Percentiles rank a stretch among this genome's conserved stretches.
Conservation (phyloP, 2,113 vertebrate genomes). For the Lepisosteus osseus region DNA sequence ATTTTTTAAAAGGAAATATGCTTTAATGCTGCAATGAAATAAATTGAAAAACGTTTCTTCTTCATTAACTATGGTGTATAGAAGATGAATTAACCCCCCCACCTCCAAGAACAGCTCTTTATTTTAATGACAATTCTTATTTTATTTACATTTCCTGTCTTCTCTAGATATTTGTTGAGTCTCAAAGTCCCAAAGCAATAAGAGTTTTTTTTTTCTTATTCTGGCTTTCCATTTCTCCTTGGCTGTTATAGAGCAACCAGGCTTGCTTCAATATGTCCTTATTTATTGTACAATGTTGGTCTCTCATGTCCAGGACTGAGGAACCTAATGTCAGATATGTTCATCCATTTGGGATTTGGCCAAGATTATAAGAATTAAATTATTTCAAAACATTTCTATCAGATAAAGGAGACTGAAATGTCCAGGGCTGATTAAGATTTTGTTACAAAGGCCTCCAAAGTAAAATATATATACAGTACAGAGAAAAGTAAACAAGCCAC, state of each 20-base stretch:
- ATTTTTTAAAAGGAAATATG: too few species aligned
- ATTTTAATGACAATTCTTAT: neutral
- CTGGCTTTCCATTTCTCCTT: neutral
- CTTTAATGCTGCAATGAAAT: too few species aligned
- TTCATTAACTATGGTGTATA: conserved; percentile 20
- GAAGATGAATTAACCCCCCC: neutral
- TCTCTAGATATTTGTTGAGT: neutral
- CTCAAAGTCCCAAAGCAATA: conserved; percentile 33
- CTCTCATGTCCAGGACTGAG: neutral
- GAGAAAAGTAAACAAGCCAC: neutral
- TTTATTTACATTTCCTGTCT: conserved; percentile 16
- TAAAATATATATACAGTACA: neutral
- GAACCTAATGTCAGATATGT: neutral
- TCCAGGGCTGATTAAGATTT: neutral
- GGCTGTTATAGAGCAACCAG: conserved; percentile 14
- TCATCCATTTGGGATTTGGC: neutral
- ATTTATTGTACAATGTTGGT: neutral
- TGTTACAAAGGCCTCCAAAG: neutral
- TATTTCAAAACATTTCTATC: neutral
- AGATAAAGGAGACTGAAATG: neutral
- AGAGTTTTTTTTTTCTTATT: conserved; percentile 16
- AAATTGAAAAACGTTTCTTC: conserved; percentile 10
- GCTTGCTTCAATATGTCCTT: conserved; percentile 16
- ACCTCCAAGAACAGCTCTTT: too few species aligned
- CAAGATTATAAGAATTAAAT: conserved; percentile 14